Base-by-base conservation (phyloP, 2,797 vertebrate genomes). In the Sebastes wilsoni region DNA sequence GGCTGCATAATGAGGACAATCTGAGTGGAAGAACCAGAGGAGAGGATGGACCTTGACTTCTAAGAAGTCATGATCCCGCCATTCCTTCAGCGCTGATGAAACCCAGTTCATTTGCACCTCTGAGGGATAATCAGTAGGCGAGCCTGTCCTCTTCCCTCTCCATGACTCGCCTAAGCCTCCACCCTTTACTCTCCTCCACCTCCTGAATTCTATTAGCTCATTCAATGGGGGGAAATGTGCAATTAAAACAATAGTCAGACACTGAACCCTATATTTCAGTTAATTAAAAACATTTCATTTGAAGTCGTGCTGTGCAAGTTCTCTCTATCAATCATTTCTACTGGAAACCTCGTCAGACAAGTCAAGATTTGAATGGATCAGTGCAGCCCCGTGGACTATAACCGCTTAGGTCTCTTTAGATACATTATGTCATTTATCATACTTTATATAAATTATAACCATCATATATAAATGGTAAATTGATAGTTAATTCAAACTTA, bases 41-140 rank as follows among this genome's bases (percentile, higher is more conserved):
- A 81, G 55, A 82, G 72, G 81, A 83, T 80, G 85, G 77, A 92
- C 83, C 69, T 67, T 49, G 89, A 83, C 79, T 88, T 86, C 68
- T 81, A 82, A 86, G 83, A 58, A 79, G 79, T 75, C 76, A 27
- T 79, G 79, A 92, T 84, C 81, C 82, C 55, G 69, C 66, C 61
- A 18, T 80, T 91, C 81, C 77, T 84, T 80, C 55, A 79, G 79
- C 11, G 2, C 18, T 80, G 84, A 91, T 89, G 85, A 89, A 91
- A 91, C 68, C 64, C 27, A 13, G 82, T 87, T 87, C 77, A 93
- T 91, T 90, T 93, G 69, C 89, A 91, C 81, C 90, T 87, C 90
- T 77, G 84, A 87, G 72, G 67, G 72, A 77, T 89, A 86, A 92
- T 90, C 87, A 88, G 84, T 30, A 32, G 61, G 73, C 75, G 42